Percentiles rank a stretch among this genome's conserved stretches.
phyloP scores from a whole-genome alignment of 2,888 invertebrate genomes.

The Luperina testacea region DNA sequence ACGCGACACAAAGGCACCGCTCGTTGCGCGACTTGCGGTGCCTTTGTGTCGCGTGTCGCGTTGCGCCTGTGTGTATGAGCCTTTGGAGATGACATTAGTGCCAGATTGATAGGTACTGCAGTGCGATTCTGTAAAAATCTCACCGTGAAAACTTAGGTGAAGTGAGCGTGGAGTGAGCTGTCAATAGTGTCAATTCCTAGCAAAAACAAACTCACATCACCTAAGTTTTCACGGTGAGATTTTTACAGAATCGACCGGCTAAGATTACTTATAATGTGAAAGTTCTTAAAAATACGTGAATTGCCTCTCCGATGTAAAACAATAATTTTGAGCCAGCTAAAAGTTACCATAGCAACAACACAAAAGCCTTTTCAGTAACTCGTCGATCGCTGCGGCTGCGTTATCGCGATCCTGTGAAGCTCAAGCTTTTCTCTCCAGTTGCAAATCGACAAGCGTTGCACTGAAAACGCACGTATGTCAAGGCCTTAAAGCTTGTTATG shows the following conservation, averaged over 20 bases:
- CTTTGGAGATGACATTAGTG: neutral
- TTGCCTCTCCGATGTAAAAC: neutral
- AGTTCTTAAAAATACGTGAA: neutral
- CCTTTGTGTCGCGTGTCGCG: no score
- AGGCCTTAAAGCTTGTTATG: neutral
- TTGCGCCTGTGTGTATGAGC: no score
- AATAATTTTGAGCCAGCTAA: neutral
- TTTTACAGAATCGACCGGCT: neutral
- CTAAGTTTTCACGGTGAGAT: no score
- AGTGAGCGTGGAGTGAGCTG: no score
- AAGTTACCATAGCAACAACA: neutral
- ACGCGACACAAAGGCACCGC: no score
- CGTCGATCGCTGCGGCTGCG: neutral
- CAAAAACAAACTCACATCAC: no score
- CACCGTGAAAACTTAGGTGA: no score
- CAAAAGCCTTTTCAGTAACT: constrained; percentile 2
- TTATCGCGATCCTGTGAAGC: constrained; percentile 12
- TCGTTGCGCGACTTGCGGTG: no score
- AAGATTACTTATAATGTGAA: neutral
- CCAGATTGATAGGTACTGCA: neutral
- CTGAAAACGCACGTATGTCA: neutral
- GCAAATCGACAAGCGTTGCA: neutral
- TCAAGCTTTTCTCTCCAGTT: neutral
- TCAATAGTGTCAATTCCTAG: no score
- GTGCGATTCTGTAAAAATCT: no score